These are phyloP conservation scores for Drosophila paramelanica DNA, from an alignment of 2,888 invertebrate genomes.

Conservation along the genomic window DNA sequence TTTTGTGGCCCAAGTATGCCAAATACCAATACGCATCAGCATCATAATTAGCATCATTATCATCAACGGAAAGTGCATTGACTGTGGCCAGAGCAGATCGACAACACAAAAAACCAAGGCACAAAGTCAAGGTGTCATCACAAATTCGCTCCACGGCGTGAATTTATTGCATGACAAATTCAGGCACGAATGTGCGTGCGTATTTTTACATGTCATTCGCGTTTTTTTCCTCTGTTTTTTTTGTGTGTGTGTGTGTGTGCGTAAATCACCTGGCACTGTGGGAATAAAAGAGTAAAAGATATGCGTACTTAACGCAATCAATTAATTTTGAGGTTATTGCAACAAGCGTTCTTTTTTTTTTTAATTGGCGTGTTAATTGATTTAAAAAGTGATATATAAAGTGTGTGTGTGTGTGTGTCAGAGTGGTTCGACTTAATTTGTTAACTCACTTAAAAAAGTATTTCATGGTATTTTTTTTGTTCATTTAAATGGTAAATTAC, in stretches of 20 bases:
- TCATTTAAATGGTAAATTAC: not conserved
- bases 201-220: not conserved
- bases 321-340: constrained; percentile 27
- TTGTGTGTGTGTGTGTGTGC: not conserved
- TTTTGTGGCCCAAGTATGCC: constrained; percentile 22
- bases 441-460: not conserved
- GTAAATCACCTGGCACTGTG: not conserved
- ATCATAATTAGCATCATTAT: not conserved
- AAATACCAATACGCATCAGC: constrained; percentile 4
- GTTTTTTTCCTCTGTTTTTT: not conserved
- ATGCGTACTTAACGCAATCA: constrained; percentile 34
- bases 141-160: constrained; percentile 1
- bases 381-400: constrained; percentile 16
- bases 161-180: constrained; percentile 8
- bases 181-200: not conserved
- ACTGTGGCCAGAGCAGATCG: constrained; percentile 17
- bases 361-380: constrained; percentile 37
- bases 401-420: not conserved
- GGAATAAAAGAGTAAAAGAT: not conserved
- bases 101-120: not conserved
- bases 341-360: constrained; percentile 19
- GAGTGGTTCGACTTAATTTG: constrained; percentile 8
- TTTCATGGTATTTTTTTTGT: not conserved
- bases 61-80: constrained; percentile 32
- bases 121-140: constrained; percentile 37